Conservation (phyloP, 2,888 invertebrate species). For the Euclidia mi region DNA sequence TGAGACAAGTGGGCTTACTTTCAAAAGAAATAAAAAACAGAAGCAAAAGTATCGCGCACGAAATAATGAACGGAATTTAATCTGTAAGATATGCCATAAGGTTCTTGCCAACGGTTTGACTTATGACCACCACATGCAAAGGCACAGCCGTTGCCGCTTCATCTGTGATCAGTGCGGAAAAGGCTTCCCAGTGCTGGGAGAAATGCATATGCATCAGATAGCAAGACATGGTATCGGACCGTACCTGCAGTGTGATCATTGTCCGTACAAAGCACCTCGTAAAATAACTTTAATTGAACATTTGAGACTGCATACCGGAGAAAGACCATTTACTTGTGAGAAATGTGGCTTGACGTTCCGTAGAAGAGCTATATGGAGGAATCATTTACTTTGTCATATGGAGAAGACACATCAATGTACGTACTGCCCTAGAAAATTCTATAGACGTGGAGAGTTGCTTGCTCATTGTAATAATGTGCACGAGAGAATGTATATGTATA, state of each 20-base stretch:
- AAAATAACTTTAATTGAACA: constrained; percentile 76
- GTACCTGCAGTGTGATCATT: constrained; percentile 73
- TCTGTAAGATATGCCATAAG: constrained; percentile 74
- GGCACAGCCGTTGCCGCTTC: constrained; percentile 72
- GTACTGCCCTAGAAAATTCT: constrained; percentile 78
- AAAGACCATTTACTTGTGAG: constrained; percentile 82
- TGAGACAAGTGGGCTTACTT: neutral
- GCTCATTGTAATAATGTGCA: constrained; percentile 80
- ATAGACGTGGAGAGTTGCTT: constrained; percentile 66
- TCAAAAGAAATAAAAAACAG: constrained; percentile 19
- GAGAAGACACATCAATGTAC: constrained; percentile 78
- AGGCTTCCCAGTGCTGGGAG: constrained; percentile 69
- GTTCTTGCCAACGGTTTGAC: constrained; percentile 70
- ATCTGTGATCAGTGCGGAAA: constrained; percentile 84
- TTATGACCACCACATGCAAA: constrained; percentile 77
- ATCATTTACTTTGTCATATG: constrained; percentile 77
- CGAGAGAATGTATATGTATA: constrained; percentile 74
- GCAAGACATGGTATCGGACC: constrained; percentile 75
- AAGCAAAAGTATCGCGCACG: neutral
- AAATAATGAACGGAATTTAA: constrained; percentile 48
- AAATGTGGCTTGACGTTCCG: constrained; percentile 83
- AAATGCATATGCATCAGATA: constrained; percentile 74
- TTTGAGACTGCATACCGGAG: constrained; percentile 78
- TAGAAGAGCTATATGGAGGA: constrained; percentile 76
- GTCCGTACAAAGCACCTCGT: constrained; percentile 75